Evolutionary conservation across 2,113 vertebrate species (phyloP).

Genomic region (Gallinago media): DNA sequence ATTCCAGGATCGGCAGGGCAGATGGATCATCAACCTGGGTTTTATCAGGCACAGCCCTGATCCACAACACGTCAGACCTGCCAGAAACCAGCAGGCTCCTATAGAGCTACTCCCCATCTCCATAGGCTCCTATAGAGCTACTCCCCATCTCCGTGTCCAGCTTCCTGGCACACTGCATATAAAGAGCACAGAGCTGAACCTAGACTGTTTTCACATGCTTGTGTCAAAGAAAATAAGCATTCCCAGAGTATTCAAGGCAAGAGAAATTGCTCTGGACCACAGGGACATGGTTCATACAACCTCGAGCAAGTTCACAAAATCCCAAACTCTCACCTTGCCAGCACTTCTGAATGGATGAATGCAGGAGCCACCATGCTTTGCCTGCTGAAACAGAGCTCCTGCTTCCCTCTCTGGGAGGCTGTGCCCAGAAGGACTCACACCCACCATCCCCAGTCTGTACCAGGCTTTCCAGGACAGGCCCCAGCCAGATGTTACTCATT

Average conservation of each 20-base stretch:
- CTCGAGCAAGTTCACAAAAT: neutral
- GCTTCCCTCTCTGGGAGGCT: neutral
- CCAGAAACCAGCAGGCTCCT: neutral
- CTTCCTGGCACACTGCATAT: fast-evolving
- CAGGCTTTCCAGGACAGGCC: neutral
- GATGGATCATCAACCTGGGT: neutral
- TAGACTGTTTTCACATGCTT: fast-evolving
- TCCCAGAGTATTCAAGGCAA: neutral
- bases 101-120: neutral
- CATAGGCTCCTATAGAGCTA: neutral
- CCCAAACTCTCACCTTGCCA: neutral
- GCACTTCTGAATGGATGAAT: neutral
- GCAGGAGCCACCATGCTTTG: neutral
- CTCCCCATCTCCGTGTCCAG: neutral
- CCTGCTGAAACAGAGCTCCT: neutral
- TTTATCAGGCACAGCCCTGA: neutral
- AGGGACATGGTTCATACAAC: neutral
- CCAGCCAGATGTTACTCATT: neutral
- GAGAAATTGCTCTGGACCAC: neutral
- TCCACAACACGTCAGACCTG: neutral
- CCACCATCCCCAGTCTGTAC: neutral
- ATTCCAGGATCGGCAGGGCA: neutral
- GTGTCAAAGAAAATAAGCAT: neutral
- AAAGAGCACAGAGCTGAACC: neutral
- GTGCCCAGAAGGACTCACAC: neutral